Base-by-base conservation (phyloP, 2,113 vertebrate species). In the Lepus europaeus region DNA sequence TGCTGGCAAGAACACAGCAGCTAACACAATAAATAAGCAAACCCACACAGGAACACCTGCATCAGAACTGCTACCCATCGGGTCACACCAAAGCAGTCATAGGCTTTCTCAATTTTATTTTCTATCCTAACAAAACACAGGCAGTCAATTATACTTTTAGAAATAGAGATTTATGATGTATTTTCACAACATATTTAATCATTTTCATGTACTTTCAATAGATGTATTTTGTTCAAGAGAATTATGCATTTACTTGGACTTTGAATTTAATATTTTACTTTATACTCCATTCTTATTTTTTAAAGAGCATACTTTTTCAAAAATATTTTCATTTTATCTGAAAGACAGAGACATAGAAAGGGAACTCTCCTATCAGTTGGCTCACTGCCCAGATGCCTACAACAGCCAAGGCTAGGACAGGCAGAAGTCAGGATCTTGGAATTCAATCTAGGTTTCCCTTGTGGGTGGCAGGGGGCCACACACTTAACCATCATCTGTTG, bases 61-160 rank as follows among this genome's bases (percentile, higher is more conserved):
- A 5, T 3, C 10, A 1, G 84, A 89, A 29, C 11, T 2, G 1
- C 6, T 63, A 2, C 16, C 16, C 5, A 2, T 2, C 2, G 9
- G 74, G 64, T 72, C 33, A 36, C 5, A 51, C 39, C 36, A 10
- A 20, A 25, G 63, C 16, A 49, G n/a, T 25, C 69, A 31, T 12
- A 22, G 31, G 20, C 17, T 56, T 51, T 59, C 79, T 27, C 33
- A 3, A 63, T 36, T 70, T 70, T 72, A 19, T 64, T 78, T 69
- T 76, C 89, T 83, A 63, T 16, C 17, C 25, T 16, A 17, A 87
- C 31, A 19, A 45, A 93, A 51, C 53, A 53, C 20, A 49, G 4
- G 25, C 7, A 77, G 14, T 23, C 91, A 95, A 82, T 69, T 70
- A 27, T 1, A 73, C 17, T 78, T 89, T 31, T 17, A 16, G 72